Conservation (phyloP, 2,797 vertebrate genomes). For the Pangasius macronema region DNA sequence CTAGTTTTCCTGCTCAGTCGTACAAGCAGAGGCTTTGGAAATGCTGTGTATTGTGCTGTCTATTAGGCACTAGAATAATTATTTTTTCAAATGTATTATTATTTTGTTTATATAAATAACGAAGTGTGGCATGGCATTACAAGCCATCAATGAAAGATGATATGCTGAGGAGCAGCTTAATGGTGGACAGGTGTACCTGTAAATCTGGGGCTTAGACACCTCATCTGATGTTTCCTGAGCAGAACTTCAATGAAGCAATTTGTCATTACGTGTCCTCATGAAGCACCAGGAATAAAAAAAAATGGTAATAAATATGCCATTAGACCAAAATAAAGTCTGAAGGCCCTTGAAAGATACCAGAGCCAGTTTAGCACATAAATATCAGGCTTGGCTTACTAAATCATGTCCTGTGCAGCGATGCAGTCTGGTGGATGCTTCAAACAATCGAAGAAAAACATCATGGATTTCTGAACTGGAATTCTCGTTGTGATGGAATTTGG, state of each 20-base stretch:
- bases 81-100: neutral
- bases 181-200: conserved; percentile 24
- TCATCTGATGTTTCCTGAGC: conserved; percentile 50
- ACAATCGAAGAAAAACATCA: conserved; percentile 21
- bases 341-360: conserved; percentile 46
- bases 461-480: neutral
- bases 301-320: conserved; percentile 50
- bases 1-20: neutral
- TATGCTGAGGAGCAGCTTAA: conserved; percentile 44
- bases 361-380: conserved; percentile 46
- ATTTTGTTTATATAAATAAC: conserved; percentile 11
- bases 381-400: conserved; percentile 32
- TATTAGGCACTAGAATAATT: neutral
- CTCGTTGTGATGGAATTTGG: neutral
- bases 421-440: conserved; percentile 18
- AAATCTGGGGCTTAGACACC: conserved; percentile 52
- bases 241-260: conserved; percentile 53
- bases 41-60: neutral
- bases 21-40: neutral
- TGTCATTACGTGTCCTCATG: conserved; percentile 46
- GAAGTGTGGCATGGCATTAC: conserved; percentile 36
- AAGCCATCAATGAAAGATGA: conserved; percentile 54
- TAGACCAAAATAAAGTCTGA: conserved; percentile 55
- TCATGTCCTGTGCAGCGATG: conserved; percentile 29
- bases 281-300: conserved; percentile 32